A percentile compares a stretch with the other conserved stretches of the same genome.
Evolutionary conservation across 1,140 invertebrate species (phyloP).

Genomic region (Archivesica marissinica): DNA sequence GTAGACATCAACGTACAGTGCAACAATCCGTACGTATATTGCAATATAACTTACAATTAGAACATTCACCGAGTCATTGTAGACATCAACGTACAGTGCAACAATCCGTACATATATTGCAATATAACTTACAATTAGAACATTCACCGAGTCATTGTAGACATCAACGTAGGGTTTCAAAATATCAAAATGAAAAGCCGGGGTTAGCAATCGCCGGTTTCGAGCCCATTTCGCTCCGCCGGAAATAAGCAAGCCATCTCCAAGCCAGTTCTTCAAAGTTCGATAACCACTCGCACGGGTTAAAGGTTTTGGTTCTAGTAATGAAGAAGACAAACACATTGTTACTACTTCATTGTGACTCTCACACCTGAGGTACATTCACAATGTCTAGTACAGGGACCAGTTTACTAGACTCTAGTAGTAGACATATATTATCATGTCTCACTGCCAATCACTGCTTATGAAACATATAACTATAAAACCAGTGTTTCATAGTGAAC

Average conservation of each 20-base stretch:
- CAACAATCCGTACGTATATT: too few species aligned
- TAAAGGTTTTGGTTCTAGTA: conserved; percentile 57
- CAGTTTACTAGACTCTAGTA: too few species aligned
- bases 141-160: conserved; percentile 86
- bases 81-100: conserved; percentile 91
- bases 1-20: too few species aligned
- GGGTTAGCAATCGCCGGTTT: conserved; percentile 94
- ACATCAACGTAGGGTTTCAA: conserved; percentile 92
- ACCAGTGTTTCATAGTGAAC: too few species aligned
- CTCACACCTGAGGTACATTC: too few species aligned
- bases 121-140: conserved; percentile 63
- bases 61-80: conserved; percentile 84
- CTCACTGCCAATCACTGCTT: too few species aligned
- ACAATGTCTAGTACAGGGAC: too few species aligned
- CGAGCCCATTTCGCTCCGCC: conserved; percentile 90
- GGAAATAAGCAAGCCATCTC: conserved; percentile 81
- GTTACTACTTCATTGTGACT: too few species aligned
- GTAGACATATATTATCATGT: too few species aligned
- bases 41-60: conserved; percentile 65
- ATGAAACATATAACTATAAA: too few species aligned
- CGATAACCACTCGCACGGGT: conserved; percentile 48
- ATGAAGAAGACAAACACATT: not conserved
- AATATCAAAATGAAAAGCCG: conserved; percentile 94
- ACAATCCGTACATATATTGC: too few species aligned
- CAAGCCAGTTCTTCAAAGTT: conserved; percentile 61